Percentiles rank a stretch among this genome's conserved stretches.
Evolutionary conservation across 2,888 invertebrate species (phyloP).

Genomic region (Brachypalpus laphriformis): DNA sequence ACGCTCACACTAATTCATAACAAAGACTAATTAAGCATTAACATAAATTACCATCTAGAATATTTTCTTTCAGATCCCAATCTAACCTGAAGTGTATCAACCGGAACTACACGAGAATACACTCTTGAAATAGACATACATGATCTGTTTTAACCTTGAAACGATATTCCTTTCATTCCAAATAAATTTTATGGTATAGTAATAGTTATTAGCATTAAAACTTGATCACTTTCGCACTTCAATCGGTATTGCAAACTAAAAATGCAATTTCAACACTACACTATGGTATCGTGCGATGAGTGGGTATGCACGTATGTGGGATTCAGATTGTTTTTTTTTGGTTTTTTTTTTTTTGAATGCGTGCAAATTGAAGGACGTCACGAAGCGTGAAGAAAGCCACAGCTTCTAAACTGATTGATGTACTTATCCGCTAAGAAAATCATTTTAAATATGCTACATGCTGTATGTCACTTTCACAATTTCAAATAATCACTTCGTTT

Average conservation of each 20-base stretch:
- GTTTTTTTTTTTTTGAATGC: not conserved
- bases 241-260: not conserved
- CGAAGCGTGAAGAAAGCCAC: slow-evolving; percentile 56
- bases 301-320: not conserved
- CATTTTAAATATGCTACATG: slow-evolving; percentile 14
- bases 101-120: slow-evolving; percentile 28
- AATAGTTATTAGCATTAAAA: not conserved
- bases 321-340: not conserved
- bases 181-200: not conserved
- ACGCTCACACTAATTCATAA: not conserved
- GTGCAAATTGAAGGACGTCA: slow-evolving; percentile 41
- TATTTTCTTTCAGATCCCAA: slow-evolving; percentile 3
- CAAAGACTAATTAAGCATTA: slow-evolving; percentile 2
- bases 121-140: slow-evolving; percentile 1
- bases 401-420: slow-evolving; percentile 46
- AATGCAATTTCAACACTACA: slow-evolving; percentile 11
- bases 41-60: slow-evolving; percentile 29
- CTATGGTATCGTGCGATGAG: not conserved
- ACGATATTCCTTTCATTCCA: slow-evolving; percentile 8
- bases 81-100: slow-evolving; percentile 17
- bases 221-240: slow-evolving; percentile 38
- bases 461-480: not conserved
- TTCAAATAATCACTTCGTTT: not conserved
- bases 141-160: slow-evolving; percentile 25
- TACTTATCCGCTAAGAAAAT: slow-evolving; percentile 52